phyloP scores from a whole-genome alignment of 2,797 vertebrate species.

The Hafferia zeledoni region DNA sequence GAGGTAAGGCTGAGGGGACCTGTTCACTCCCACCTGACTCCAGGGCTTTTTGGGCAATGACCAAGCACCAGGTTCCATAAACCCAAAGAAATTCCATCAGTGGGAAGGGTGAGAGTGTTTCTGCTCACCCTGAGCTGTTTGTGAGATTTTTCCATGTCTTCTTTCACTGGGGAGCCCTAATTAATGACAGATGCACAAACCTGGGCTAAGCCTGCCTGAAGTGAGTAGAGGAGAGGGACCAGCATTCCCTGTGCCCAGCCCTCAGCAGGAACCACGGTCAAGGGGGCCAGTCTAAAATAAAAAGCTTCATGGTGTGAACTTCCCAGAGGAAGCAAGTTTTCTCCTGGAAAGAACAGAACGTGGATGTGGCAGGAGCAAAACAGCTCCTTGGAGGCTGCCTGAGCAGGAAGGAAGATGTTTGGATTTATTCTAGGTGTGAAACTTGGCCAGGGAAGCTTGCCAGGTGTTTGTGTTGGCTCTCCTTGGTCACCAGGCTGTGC shows the following conservation, averaged over 20 bases:
- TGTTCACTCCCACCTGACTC: neutral
- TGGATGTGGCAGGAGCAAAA: neutral
- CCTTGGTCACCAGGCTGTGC: neutral
- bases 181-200: neutral
- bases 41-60: neutral
- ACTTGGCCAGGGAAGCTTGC: constrained; percentile 22
- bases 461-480: constrained; percentile 41
- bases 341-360: constrained; percentile 1
- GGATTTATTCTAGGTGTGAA: constrained; percentile 58
- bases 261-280: accelerated
- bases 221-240: neutral
- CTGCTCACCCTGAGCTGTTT: neutral
- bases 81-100: neutral
- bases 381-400: neutral
- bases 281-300: neutral
- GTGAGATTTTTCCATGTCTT: neutral
- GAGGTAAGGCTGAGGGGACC: neutral
- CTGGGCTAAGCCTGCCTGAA: neutral
- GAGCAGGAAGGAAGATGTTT: constrained; percentile 57
- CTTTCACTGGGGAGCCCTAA: neutral
- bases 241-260: neutral
- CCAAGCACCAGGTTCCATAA: neutral
- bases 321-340: constrained; percentile 30
- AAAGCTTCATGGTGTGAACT: neutral
- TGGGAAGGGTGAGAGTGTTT: accelerated